phyloP scores from a whole-genome alignment of 2,888 invertebrate species.

The Meganola albula region DNA sequence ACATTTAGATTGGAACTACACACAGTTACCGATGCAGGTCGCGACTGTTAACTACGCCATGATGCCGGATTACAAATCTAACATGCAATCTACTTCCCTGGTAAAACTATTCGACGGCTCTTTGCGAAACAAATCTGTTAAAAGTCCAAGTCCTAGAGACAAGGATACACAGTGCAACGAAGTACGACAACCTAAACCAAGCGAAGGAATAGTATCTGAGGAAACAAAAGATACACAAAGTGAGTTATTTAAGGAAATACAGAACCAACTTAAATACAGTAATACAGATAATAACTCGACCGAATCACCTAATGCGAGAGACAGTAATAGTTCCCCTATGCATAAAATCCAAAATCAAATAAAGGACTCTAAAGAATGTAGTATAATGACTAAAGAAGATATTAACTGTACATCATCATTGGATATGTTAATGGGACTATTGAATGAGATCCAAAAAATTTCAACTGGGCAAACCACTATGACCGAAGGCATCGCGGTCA shows the following conservation, averaged over 20 bases:
- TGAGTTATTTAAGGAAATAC: too few species aligned
- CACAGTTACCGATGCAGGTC: constrained; percentile 49
- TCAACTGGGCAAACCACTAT: constrained; percentile 46
- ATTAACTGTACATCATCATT: constrained; percentile 53
- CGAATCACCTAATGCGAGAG: too few species aligned
- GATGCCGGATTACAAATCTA: constrained; percentile 33
- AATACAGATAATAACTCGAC: too few species aligned
- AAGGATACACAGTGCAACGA: not conserved
- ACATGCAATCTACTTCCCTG: constrained; percentile 15
- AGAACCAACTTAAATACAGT: too few species aligned
- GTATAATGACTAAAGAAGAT: constrained; percentile 16
- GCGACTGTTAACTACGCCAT: constrained; percentile 56
- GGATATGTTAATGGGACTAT: constrained; percentile 56
- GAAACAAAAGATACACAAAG: too few species aligned
- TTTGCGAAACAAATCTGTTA: too few species aligned
- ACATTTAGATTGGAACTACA: constrained; percentile 39
- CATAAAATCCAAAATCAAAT: too few species aligned
- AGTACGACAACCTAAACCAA: too few species aligned
- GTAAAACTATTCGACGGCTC: constrained; percentile 18
- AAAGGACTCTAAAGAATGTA: too few species aligned
- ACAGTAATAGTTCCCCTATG: too few species aligned
- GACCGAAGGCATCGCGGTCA: constrained; percentile 18
- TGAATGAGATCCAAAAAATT: constrained; percentile 67
- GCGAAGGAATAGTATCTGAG: too few species aligned
- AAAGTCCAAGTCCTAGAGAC: too few species aligned